A percentile compares a stretch with the other conserved stretches of the same genome.
Conservation (phyloP, 2,888 invertebrate species). For the Zootermopsis nevadensis region DNA sequence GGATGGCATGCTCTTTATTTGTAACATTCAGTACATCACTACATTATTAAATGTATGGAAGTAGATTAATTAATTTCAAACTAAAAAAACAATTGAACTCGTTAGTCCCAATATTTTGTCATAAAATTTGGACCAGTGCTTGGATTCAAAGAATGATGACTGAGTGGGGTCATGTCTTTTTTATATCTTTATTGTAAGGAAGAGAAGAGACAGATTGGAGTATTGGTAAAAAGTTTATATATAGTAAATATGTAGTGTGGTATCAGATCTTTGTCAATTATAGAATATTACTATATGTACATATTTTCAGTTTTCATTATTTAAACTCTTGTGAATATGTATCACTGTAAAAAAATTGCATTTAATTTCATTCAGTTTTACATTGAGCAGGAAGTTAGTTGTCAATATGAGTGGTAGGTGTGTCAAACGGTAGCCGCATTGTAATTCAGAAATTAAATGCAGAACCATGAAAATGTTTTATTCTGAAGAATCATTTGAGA, state of each 20-base stretch:
- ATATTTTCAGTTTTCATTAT: neutral
- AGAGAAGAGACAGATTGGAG: neutral
- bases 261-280: no score
- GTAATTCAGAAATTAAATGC: no score
- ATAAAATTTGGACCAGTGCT: neutral
- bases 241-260: no score
- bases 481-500: no score
- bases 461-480: no score
- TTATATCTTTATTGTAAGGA: neutral
- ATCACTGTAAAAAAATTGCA: neutral
- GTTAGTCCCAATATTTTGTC: neutral
- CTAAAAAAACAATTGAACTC: neutral
- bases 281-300: neutral
- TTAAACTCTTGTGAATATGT: neutral
- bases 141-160: no score
- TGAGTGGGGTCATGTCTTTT: no score
- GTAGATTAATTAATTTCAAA: neutral
- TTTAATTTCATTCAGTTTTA: neutral
- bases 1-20: neutral
- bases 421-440: no score
- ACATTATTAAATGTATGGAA: neutral
- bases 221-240: no score
- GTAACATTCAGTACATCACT: neutral
- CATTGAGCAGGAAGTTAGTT: no score
- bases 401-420: no score